Percentiles rank a stretch among this genome's conserved stretches.
These are phyloP conservation scores for Balanococcus diminutus DNA, from an alignment of 2,888 invertebrate genomes.

Conservation along the genomic window DNA sequence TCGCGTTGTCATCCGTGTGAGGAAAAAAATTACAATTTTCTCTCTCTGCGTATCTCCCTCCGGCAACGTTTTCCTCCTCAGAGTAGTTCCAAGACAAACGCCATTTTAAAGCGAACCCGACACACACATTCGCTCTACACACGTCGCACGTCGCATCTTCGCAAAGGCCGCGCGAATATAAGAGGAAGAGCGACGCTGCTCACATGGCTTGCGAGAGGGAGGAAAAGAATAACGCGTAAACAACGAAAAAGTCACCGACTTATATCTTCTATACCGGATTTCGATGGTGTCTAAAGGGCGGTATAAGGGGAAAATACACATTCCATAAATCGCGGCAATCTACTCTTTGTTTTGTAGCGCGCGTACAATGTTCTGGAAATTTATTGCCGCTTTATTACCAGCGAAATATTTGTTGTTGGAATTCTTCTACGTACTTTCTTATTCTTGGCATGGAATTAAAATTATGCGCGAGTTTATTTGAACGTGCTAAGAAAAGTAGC, in stretches of 20 bases:
- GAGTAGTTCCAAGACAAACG: background rate
- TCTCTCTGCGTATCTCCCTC: no score
- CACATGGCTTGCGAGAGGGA: background rate
- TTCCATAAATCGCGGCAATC: conserved; percentile 41
- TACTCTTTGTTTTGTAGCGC: conserved; percentile 7
- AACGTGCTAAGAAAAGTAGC: conserved; percentile 40
- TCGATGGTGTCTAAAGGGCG: conserved; percentile 23
- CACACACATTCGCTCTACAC: background rate
- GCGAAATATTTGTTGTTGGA: conserved; percentile 36
- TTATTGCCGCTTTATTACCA: conserved; percentile 37
- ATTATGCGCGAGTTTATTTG: conserved; percentile 36
- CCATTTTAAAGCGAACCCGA: background rate
- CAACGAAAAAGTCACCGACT: conserved; percentile 38
- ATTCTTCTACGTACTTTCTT: conserved; percentile 36
- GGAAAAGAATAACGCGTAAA: conserved; percentile 8
- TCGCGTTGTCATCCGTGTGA: background rate
- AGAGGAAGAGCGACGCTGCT: no score
- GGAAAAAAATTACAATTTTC: background rate
- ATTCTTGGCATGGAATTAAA: conserved; percentile 41
- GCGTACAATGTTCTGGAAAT: conserved; percentile 12
- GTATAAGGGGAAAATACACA: conserved; percentile 28
- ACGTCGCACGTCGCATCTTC: background rate
- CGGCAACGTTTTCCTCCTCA: background rate
- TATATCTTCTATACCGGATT: background rate
- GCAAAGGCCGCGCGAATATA: background rate